Evolutionary conservation across 2,888 invertebrate species (phyloP), one percentile per base, ranked within the genome.

Genomic region (Drosophila borealis): DNA sequence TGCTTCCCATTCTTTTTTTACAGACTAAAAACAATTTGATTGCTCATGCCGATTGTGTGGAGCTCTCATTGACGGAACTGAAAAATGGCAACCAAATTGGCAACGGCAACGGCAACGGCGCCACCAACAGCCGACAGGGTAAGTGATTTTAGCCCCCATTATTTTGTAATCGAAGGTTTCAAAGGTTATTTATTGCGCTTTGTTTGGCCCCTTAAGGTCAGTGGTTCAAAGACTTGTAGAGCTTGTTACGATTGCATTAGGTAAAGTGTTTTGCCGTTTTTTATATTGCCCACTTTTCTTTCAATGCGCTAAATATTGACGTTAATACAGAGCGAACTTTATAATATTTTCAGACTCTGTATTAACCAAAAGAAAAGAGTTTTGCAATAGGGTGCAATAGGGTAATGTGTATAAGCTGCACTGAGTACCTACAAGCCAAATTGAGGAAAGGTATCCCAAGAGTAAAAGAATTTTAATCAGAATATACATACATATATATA

Each of bases 11-110:
- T 41, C 14, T 39, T 37, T 1, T 1, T 39, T 70, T 66, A 13
- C 71, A 92, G 92, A 91, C 92, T 25, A 92, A 93, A 87, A 89
- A 81, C 73, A 90, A 92, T 81, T 81, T 92, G 70, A 88, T 90
- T 64, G 84, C 90, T 45, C 92, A 92, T 80, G 91, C 91, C 66
- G 92, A 92, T 77, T 85, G 89, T 21, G 85, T 93, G 42, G 91
- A 92, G 63, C 81, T 91, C 50, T 91, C 92, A 29, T 74, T 93
- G 72, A 90, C 85, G 42, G 90, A 91, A 73, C 82, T 92, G 57
- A 91, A 86, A 74, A 82, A 79, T 74, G 80, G 60, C 70, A 33
- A 69, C 39, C 79, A 78, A 78, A 71, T 78, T 64, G 78, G 70
- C 55, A 74, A 73, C 55, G 84, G 70, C 55, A 74, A 72, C 54